Evolutionary conservation across 2,888 invertebrate species (phyloP), one percentile per base, ranked within the genome.

Genomic region (Drosophila yooni): DNA sequence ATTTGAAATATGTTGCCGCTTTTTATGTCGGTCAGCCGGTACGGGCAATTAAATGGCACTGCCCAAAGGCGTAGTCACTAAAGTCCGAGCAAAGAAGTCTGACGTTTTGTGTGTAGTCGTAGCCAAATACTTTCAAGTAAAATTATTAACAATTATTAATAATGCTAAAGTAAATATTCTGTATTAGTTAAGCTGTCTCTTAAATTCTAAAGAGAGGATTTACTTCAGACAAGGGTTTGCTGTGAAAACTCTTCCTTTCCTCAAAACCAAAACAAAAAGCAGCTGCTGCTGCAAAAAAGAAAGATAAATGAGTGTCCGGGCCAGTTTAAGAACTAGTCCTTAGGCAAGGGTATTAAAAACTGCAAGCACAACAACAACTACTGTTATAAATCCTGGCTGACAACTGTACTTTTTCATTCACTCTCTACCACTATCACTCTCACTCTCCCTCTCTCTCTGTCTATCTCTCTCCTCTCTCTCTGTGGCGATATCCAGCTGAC

Each of bases 1-100:
- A 81, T 81, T 87, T 87, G 79, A 89, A 89, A 84, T 89, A 84
- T 89, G 85, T 74, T 69, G 72, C 50, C 70, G 81, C 89, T 80
- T 83, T 88, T 88, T 86, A 86, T 83, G 82, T 86, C 76, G 81
- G 76, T 73, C 80, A 82, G 70, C 54, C 58, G 15, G 82, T 63
- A 64, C 51, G 70, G 51, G 79, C 88, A 89, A 89, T 87, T 89
- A 86, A 83, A 60, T 54, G 70, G 31, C 63, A 58, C 81, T 70
- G 59, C 64, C 67, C 64, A 56, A 56, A 57, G 59, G 76, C 70
- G 56, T 56, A 53, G 53, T 38, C 52, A 58, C 59, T 29, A 33
- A 53, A 57, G 21, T 59, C 40, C 13, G 40, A 57, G 29, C 48
- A 25, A 18, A 29, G 15, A 27, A 38, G n/a, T 7, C 8, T 4